Percentiles rank a stretch among this genome's conserved stretches.
phyloP scores from a whole-genome alignment of 2,113 vertebrate genomes.

The Piaya cayana region DNA sequence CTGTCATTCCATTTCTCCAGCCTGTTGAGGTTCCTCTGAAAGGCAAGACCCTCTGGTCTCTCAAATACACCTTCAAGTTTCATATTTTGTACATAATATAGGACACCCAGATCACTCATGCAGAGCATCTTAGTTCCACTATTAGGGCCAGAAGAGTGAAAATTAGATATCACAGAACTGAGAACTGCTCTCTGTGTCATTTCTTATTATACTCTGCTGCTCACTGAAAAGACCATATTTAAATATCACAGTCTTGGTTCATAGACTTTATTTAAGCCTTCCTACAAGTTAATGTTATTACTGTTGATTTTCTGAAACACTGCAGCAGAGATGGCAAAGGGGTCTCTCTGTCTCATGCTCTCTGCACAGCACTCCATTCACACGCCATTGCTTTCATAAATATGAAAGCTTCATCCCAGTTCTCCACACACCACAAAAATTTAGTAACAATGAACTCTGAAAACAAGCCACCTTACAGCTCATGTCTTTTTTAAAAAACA shows the following conservation, averaged over 20 bases:
- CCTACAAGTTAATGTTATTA: background rate
- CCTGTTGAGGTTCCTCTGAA: background rate
- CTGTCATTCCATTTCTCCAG: too few species aligned
- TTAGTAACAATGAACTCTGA: background rate
- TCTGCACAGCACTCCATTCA: background rate
- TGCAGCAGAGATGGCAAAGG: background rate
- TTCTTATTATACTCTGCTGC: background rate
- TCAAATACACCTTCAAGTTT: background rate
- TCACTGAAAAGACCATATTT: slow-evolving; percentile 7
- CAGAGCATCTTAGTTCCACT: background rate
- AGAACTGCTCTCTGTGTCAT: background rate
- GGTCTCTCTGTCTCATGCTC: background rate
- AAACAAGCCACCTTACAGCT: background rate
- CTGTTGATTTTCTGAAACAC: slow-evolving; percentile 8
- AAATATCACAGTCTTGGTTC: background rate
- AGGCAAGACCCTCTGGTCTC: background rate
- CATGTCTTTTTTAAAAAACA: background rate
- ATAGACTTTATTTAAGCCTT: background rate
- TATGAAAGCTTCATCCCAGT: background rate
- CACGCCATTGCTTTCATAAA: background rate
- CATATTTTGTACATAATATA: background rate
- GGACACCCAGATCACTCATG: background rate
- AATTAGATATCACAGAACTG: background rate
- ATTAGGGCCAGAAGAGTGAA: background rate
- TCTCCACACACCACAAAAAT: background rate